Evolutionary conservation across 64 coral and sea anemone genomes (phyloP).

Genomic region (Orbicella faveolata): DNA sequence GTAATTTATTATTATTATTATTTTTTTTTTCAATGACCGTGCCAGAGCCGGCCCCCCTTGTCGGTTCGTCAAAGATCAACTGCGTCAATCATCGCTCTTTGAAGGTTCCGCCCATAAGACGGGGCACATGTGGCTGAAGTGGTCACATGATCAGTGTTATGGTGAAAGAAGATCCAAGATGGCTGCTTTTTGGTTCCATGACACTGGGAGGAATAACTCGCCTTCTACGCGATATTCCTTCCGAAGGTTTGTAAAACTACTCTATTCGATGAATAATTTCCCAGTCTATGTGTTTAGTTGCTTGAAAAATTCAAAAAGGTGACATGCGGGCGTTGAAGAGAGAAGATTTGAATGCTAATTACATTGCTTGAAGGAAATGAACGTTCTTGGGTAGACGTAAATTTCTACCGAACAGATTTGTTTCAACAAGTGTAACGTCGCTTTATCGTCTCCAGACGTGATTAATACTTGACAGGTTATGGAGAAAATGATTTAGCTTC

Average conservation of each 20-base stretch:
- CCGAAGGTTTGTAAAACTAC: conserved; percentile 22
- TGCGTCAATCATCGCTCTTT: not conserved
- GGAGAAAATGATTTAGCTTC: not conserved
- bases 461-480: not conserved
- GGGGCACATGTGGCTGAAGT: not conserved
- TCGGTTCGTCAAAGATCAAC: not conserved
- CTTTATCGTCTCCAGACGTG: no score
- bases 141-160: conserved; percentile 46
- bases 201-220: conserved; percentile 38
- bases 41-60: no score
- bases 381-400: not conserved
- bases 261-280: not conserved
- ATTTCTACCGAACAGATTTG: no score
- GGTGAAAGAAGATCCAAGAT: conserved; percentile 39
- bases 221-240: conserved; percentile 46
- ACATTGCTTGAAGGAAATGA: no score
- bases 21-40: no score
- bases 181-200: conserved; percentile 8
- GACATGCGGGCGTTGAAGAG: not conserved
- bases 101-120: not conserved
- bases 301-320: not conserved
- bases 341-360: not conserved
- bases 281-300: not conserved
- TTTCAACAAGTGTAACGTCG: no score
- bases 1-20: no score